Evolutionary conservation across 2,797 vertebrate species (phyloP), one percentile per base, ranked within the genome.

Genomic region (Taenioides sp.): DNA sequence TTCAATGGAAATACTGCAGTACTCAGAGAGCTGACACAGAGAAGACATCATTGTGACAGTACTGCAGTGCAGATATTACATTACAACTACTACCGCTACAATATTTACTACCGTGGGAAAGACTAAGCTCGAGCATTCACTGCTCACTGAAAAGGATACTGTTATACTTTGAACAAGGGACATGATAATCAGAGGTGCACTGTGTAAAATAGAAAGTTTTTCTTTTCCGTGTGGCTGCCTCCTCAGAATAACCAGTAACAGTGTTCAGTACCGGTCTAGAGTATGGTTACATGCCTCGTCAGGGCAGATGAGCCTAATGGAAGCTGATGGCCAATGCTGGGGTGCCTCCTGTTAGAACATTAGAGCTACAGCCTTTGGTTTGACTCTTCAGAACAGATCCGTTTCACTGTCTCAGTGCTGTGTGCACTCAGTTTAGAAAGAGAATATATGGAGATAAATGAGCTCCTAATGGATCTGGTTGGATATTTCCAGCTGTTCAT

Each of bases 221-320:
- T 66, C 79, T 83, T 47, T 67, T n/a, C 55, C 67, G 28, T 10
- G 49, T 69, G 85, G 67, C 75, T 70, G 40, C 0, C 86, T 85
- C 80, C 74, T 89, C 81, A 76, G 64, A 60, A 74, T 74, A 92
- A 92, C 92, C 88, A 80, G n/a, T n/a, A n/a, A 88, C 90, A 92
- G 92, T 92, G 87, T 86, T 84, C 76, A 73, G 20, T 79, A 73
- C 80, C 75, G 89, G 80, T 68, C 77, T 80, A 85, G 64, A 75
- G 80, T 71, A 78, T n/a, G 80, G 86, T 91, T 92, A 92, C 91
- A 84, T 86, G 85, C 82, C 83, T 79, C 74, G 70, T 93, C 92
- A 91, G 80, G 69, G 52, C 72, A 87, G 92, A 93, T 94, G 65
- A 91, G 47, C 68, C 84, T 93, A 93, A 94, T 92, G 89, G 79